phyloP scores from a whole-genome alignment of 2,113 vertebrate species.

The Hyla sarda region DNA sequence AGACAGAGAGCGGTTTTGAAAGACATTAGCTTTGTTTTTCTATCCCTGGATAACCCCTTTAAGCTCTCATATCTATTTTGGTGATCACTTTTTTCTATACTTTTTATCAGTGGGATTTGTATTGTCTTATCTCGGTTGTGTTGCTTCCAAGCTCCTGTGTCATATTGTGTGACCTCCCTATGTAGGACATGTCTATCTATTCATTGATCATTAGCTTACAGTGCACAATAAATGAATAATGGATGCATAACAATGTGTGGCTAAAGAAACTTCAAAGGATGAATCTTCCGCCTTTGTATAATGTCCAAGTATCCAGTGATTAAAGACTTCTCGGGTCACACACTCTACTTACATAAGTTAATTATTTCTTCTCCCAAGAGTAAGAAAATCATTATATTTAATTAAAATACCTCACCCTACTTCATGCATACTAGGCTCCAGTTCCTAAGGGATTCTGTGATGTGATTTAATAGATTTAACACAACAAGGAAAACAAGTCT shows the following conservation, averaged over 20 bases:
- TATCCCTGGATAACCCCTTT: no score
- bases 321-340: conserved; percentile 72
- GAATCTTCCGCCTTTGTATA: conserved; percentile 64
- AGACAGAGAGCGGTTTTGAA: no score
- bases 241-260: not conserved
- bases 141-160: not conserved
- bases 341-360: conserved; percentile 72
- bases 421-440: conserved; percentile 66
- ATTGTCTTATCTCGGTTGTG: not conserved
- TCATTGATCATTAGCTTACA: conserved; percentile 8
- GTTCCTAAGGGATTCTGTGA: conserved; percentile 64
- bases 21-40: no score
- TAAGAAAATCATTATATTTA: conserved; percentile 77
- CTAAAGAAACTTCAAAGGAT: conserved; percentile 66
- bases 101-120: not conserved
- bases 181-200: not conserved
- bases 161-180: conserved; percentile 7
- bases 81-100: no score
- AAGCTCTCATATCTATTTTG: no score
- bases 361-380: conserved; percentile 71
- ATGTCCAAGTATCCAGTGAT: conserved; percentile 68
- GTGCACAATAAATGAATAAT: not conserved
- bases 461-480: conserved; percentile 59
- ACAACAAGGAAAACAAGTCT: conserved; percentile 31
- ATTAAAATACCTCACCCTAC: conserved; percentile 74